Percentiles rank a stretch among this genome's conserved stretches.
Evolutionary conservation across 2,888 invertebrate genomes (phyloP).

Genomic region (Nycteola revayana): DNA sequence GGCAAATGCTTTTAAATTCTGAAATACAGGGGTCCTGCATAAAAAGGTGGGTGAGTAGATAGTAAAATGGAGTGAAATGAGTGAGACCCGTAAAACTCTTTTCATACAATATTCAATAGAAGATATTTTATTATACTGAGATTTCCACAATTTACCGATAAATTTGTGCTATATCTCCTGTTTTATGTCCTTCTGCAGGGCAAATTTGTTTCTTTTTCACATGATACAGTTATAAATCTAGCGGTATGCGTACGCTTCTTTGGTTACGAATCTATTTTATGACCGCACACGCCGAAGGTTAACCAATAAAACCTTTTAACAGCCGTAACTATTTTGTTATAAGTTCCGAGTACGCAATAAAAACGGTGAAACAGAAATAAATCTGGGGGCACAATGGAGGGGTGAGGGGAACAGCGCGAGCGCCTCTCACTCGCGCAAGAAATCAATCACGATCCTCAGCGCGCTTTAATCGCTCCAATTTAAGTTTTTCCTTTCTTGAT

Average conservation of each 20-base stretch:
- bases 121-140: constrained; percentile 79
- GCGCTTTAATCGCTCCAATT: constrained; percentile 69
- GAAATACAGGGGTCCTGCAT: constrained; percentile 57
- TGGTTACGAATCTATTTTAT: constrained; percentile 80
- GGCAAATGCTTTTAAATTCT: constrained; percentile 49
- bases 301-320: constrained; percentile 82
- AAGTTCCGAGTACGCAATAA: constrained; percentile 80
- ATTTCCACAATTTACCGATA: constrained; percentile 79
- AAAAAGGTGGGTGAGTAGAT: constrained; percentile 72
- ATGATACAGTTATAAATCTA: constrained; percentile 77
- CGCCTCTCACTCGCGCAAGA: constrained; percentile 44
- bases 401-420: constrained; percentile 27
- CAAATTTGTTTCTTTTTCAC: constrained; percentile 78
- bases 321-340: constrained; percentile 81
- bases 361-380: constrained; percentile 76
- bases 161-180: constrained; percentile 71
- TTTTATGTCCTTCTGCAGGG: constrained; percentile 74
- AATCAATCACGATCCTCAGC: constrained; percentile 66
- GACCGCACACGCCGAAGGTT: constrained; percentile 77
- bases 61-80: constrained; percentile 74
- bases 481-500: constrained; percentile 69
- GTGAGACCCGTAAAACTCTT: constrained; percentile 73
- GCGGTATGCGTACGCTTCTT: constrained; percentile 71
- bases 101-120: constrained; percentile 80
- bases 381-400: constrained; percentile 67